These are phyloP conservation scores for Danaus chrysippus DNA, from an alignment of 2,888 invertebrate species.

Conservation along the genomic window DNA sequence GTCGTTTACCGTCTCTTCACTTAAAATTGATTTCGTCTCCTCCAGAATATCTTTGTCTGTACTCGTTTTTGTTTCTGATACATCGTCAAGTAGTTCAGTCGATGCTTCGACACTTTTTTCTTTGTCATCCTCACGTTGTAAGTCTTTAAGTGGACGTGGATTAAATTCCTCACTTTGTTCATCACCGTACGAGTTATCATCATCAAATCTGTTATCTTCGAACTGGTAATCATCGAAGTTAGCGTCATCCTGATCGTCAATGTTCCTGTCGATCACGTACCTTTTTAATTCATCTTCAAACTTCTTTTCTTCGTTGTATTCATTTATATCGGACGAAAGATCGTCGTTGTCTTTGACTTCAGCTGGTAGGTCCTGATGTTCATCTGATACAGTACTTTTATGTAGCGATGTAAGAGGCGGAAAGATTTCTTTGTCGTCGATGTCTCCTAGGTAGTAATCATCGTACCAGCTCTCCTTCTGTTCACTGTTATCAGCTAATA, in stretches of 20 bases:
- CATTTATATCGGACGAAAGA: not conserved
- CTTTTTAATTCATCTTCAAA: constrained; percentile 27
- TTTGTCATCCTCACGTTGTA: not conserved
- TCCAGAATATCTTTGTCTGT: constrained; percentile 24
- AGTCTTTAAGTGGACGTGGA: not conserved
- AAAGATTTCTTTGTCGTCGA: constrained; percentile 15
- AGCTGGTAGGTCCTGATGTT: not conserved
- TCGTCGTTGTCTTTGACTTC: constrained; percentile 1
- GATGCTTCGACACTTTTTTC: constrained; percentile 6
- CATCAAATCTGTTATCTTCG: constrained; percentile 55
- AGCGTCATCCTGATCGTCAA: constrained; percentile 20
- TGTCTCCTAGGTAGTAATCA: constrained; percentile 33
- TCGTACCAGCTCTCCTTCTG: constrained; percentile 22
- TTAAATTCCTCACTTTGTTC: constrained; percentile 10
- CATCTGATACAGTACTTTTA: not conserved
- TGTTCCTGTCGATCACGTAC: constrained; percentile 22
- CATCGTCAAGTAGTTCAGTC: not conserved
- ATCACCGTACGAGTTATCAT: constrained; percentile 25
- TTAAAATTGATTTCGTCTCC: constrained; percentile 31
- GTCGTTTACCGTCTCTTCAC: constrained; percentile 28
- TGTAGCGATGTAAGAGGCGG: not conserved
- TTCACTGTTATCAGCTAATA: constrained; percentile 10
- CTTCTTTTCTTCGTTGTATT: constrained; percentile 14
- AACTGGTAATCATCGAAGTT: constrained; percentile 48
- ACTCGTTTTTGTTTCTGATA: constrained; percentile 10